A percentile compares a stretch with the other conserved stretches of the same genome.
Evolutionary conservation across 2,888 invertebrate genomes (phyloP).

Genomic region (Tetanocera ferruginea): DNA sequence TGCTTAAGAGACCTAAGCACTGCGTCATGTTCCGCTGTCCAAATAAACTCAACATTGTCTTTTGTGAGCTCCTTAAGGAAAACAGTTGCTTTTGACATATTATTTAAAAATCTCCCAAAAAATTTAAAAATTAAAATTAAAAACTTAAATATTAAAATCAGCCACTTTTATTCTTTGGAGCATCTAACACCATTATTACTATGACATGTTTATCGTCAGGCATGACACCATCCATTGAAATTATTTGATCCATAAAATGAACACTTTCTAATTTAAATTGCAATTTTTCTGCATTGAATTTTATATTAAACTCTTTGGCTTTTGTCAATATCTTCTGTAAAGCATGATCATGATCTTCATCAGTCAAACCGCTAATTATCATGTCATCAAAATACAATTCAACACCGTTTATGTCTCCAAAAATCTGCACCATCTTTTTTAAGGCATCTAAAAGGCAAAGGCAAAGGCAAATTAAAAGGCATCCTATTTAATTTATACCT

Average conservation of each 20-base stretch:
- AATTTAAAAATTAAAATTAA: too few species aligned
- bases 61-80: slow-evolving; percentile 40
- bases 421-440: slow-evolving; percentile 45
- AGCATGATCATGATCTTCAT: slow-evolving; percentile 49
- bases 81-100: slow-evolving; percentile 37
- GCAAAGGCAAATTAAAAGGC: slow-evolving; percentile 46
- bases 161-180: slow-evolving; percentile 27
- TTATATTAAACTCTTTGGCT: slow-evolving; percentile 52
- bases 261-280: slow-evolving; percentile 45
- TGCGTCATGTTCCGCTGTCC: slow-evolving; percentile 25
- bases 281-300: slow-evolving; percentile 54
- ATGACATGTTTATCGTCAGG: slow-evolving; percentile 25
- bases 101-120: slow-evolving; percentile 37
- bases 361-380: slow-evolving; percentile 33
- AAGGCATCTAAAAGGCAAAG: too few species aligned
- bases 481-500: slow-evolving; percentile 36
- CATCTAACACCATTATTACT: slow-evolving; percentile 1
- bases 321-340: slow-evolving; percentile 51
- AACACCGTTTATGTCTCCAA: slow-evolving; percentile 51
- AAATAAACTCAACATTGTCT: slow-evolving; percentile 35
- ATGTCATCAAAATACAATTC: slow-evolving; percentile 60
- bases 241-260: slow-evolving; percentile 52
- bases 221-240: slow-evolving; percentile 33
- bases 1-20: slow-evolving; percentile 36
- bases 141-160: slow-evolving; percentile 35